Conservation (phyloP, 2,888 invertebrate species). For the Kryphioiulus occultus region DNA sequence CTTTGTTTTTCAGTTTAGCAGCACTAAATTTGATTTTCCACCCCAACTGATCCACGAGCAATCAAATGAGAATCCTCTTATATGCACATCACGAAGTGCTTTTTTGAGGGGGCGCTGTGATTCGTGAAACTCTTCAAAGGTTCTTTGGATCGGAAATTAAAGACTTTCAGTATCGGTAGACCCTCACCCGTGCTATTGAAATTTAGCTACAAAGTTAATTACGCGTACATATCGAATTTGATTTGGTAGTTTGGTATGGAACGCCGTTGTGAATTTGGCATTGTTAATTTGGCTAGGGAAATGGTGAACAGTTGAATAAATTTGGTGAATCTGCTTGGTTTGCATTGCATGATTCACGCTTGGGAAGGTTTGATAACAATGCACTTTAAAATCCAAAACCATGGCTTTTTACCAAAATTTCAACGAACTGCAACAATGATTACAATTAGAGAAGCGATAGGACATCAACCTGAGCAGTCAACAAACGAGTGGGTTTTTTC, state of each 20-base stretch:
- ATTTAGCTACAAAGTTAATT: neutral
- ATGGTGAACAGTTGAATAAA: neutral
- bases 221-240: neutral
- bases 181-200: neutral
- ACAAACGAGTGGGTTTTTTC: neutral
- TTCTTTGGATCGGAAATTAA: neutral
- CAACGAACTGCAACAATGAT: neutral
- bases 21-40: slow-evolving; percentile 23
- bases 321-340: neutral
- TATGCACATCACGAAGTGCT: slow-evolving; percentile 23
- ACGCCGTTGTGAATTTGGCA: neutral
- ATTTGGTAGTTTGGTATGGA: neutral
- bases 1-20: slow-evolving; percentile 23
- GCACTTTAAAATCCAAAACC: neutral
- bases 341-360: neutral
- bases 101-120: neutral
- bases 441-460: neutral
- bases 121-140: neutral
- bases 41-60: slow-evolving; percentile 15
- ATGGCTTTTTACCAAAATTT: neutral
- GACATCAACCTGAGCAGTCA: neutral
- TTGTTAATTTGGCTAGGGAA: neutral
- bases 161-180: neutral
- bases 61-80: slow-evolving; percentile 23
- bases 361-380: slow-evolving; percentile 23